phyloP scores from a whole-genome alignment of 2,113 vertebrate species.

The Hemichromis elongatus region DNA sequence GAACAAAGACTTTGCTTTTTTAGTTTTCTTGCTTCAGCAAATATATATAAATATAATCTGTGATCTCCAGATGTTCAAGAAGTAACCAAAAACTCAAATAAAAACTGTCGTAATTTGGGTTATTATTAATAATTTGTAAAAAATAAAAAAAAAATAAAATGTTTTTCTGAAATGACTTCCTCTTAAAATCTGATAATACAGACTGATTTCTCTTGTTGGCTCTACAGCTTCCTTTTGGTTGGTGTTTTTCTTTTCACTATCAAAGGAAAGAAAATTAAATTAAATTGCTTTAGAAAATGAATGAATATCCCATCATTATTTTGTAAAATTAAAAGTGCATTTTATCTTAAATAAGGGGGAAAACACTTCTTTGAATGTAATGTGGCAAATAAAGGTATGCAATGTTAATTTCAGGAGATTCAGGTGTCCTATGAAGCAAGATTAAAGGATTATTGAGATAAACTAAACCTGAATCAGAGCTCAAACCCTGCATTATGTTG shows the following conservation, averaged over 20 bases:
- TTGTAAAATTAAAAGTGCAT: not conserved
- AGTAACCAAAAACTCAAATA: not conserved
- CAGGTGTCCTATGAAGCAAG: not conserved
- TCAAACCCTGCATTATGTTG: not conserved
- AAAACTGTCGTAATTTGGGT: not conserved
- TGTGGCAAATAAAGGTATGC: rapidly evolving
- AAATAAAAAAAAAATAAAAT: not conserved
- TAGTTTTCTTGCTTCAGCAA: rapidly evolving
- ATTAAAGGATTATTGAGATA: not conserved
- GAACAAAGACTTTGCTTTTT: not conserved
- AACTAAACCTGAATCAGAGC: rapidly evolving
- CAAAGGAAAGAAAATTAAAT: not conserved
- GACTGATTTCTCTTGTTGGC: not conserved
- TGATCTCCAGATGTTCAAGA: not conserved
- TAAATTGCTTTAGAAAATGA: too few relatives aligned
- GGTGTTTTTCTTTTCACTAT: rapidly evolving
- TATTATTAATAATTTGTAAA: rapidly evolving
- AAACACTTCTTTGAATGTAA: rapidly evolving
- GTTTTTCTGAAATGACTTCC: not conserved
- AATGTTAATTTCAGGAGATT: rapidly evolving
- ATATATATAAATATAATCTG: not conserved
- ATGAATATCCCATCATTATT: rapidly evolving
- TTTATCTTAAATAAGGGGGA: not conserved
- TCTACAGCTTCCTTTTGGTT: not conserved
- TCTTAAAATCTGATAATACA: not conserved